Base-by-base conservation (phyloP, 2,888 invertebrate species). In the Amitus sp. region DNA sequence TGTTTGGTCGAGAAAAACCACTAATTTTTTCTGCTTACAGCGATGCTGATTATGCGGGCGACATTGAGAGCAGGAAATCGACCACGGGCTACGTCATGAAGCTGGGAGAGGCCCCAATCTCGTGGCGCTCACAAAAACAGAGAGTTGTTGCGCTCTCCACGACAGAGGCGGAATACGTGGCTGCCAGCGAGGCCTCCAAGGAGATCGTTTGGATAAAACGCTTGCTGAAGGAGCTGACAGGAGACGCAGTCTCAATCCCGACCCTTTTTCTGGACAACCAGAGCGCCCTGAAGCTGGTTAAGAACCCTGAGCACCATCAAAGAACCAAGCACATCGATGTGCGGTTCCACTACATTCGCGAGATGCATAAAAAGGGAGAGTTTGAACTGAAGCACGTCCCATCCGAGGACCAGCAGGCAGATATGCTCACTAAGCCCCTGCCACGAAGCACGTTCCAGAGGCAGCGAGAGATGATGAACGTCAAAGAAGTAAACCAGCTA, bases 151-250 rank as follows among this genome's bases (percentile, higher is more conserved):
- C 70, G 6, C 55, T 66, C 5, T 73, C 68, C 2, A 69, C 23
- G 4, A 23, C 23, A 3, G 23, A 23, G 7, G 23, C 23, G 23
- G 23, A 23, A 7, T 23, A 23, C 70, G 1, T 68, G 66, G 2
- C 70, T 73, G 45, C 61, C 71, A 5, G 72, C 72, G 43, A 66
- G 33, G 61, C 64, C 7, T 48, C 58, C 7, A 64, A 67, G 42
- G 70, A 71, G 54, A 27, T 70, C 17, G 50, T 57, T 20, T 62
- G 62, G 59, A 12, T 66, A 18, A 6, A 42, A 12, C 47, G 49
- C 2, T 28, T 63, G 18, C 19, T 55, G 10, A n/a, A 7, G 12
- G 58, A 68, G 27, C 19, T 66, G 2, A 47, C 37, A n/a, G 23
- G 40, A 2, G 7, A 33, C 13, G 12, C 12, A 5, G 28, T 30